phyloP scores from a whole-genome alignment of 1,140 invertebrate genomes.

The Drosophila kepulauana region DNA sequence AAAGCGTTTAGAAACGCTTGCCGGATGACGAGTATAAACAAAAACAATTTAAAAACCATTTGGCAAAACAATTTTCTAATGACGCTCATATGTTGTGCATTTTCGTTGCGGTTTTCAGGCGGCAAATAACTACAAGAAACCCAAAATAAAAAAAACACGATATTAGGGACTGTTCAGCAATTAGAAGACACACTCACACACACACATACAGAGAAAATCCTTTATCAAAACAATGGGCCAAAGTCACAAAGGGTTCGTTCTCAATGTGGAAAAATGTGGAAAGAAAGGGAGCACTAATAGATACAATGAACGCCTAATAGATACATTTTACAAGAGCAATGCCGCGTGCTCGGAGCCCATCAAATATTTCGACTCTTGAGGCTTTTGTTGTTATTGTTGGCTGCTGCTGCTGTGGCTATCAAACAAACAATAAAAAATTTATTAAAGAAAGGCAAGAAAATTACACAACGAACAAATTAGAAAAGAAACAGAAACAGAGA shows the following conservation, averaged over 20 bases:
- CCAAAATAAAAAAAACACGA: conserved; percentile 1
- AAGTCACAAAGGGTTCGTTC: conserved; percentile 55
- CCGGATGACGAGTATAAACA: conserved; percentile 64
- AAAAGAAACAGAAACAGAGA: conserved; percentile 37
- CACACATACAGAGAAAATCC: conserved; percentile 20
- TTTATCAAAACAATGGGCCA: conserved; percentile 51
- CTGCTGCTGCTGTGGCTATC: conserved; percentile 62
- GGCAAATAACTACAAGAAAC: conserved; percentile 48
- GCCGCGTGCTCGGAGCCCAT: conserved; percentile 74
- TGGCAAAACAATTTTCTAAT: conserved; percentile 83
- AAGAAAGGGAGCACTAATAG: conserved; percentile 68
- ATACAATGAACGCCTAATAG: conserved; percentile 63
- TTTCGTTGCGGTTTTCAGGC: conserved; percentile 77
- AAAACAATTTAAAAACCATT: conserved; percentile 83
- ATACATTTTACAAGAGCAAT: conserved; percentile 74
- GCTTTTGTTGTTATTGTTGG: conserved; percentile 26
- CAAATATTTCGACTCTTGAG: conserved; percentile 50
- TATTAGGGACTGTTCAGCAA: conserved; percentile 18
- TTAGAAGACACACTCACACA: conserved; percentile 24
- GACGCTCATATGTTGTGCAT: conserved; percentile 77
- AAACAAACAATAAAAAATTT: conserved; percentile 84
- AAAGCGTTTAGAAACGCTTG: conserved; percentile 60
- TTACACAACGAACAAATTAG: conserved; percentile 80
- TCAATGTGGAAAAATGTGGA: background rate
- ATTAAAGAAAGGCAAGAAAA: conserved; percentile 79